Evolutionary conservation across 2,113 vertebrate species (phyloP), one percentile per base, ranked within the genome.

Genomic region (Regulus satrapa): DNA sequence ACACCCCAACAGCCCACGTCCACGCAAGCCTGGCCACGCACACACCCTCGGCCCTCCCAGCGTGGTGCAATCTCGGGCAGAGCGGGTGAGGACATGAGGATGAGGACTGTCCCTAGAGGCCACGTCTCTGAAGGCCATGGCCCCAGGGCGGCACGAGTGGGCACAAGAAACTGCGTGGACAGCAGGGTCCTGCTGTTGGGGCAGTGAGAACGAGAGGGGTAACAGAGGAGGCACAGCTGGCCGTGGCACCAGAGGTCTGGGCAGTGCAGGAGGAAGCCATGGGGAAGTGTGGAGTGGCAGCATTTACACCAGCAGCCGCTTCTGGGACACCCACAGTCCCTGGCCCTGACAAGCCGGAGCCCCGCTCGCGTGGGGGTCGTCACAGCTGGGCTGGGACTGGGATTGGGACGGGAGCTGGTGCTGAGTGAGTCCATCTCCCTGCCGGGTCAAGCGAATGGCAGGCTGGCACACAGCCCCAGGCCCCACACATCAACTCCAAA

Each of bases 21-120:
- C 34, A 40, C 20, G 56, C 89, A 90, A 85, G 41, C 56, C 51
- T 0, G 1, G 55, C 72, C 49, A 87, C 63, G 14, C 68, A 73
- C 68, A 73, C 16, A 2, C 84, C 83, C 80, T n/a, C 0, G 3
- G 62, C 25, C 23, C 3, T 14, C 59, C 77, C 48, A 1, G 34
- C 1, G 1, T 96, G 95, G 26, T 21, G 77, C 85, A 96, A 96
- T 63, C 3, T 2, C 66, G 0, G 0, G 5, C 66, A 23, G 15
- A 9, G 5, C 10, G 3, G 29, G 14, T 8, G 5, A n/a, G n/a
- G 38, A n/a, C 4, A 0, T 5, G 61, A 36, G 19, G 28, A 18
- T 40, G 54, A 61, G 40, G 18, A 29, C 5, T 1, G 40, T 63
- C 34, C 43, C 43, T 64, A 15, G 28, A 51, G 18, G 21, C 16